Percentiles rank a stretch among this genome's conserved stretches.
Conservation (phyloP, 2,888 invertebrate genomes). For the Tipula helvola region DNA sequence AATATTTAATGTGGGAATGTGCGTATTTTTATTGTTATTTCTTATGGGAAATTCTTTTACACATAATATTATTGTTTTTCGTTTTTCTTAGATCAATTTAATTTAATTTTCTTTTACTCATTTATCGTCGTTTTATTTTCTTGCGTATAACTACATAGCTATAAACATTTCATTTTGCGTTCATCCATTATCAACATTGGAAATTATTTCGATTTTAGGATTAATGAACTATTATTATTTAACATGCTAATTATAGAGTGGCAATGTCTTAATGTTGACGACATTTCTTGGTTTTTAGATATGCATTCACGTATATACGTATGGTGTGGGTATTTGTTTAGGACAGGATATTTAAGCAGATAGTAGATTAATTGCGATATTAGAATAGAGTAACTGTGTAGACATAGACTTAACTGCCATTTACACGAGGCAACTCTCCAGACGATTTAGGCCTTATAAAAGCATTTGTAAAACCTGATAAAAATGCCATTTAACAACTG, state of each 20-base stretch:
- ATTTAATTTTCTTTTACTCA: not conserved
- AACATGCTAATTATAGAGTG: not conserved
- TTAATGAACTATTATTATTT: slow-evolving; percentile 4
- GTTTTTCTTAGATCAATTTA: not conserved
- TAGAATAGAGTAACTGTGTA: too few relatives aligned
- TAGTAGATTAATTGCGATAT: too few relatives aligned
- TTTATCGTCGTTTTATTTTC: not conserved
- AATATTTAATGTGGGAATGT: not conserved
- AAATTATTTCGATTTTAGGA: not conserved
- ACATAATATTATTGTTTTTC: not conserved
- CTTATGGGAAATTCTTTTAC: not conserved
- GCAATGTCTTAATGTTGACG: not conserved
- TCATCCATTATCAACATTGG: not conserved
- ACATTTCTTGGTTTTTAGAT: not conserved
- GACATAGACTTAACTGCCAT: too few relatives aligned
- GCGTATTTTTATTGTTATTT: not conserved
- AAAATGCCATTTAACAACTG: too few relatives aligned
- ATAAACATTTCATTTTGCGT: not conserved
- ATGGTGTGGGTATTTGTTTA: too few relatives aligned
- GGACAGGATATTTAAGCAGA: too few relatives aligned
- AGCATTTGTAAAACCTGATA: too few relatives aligned
- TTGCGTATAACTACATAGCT: not conserved
- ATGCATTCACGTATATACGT: too few relatives aligned
- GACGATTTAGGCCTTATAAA: too few relatives aligned
- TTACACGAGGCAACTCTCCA: too few relatives aligned